phyloP scores from a whole-genome alignment of 2,888 invertebrate genomes.

The Zelleria hepariella region DNA sequence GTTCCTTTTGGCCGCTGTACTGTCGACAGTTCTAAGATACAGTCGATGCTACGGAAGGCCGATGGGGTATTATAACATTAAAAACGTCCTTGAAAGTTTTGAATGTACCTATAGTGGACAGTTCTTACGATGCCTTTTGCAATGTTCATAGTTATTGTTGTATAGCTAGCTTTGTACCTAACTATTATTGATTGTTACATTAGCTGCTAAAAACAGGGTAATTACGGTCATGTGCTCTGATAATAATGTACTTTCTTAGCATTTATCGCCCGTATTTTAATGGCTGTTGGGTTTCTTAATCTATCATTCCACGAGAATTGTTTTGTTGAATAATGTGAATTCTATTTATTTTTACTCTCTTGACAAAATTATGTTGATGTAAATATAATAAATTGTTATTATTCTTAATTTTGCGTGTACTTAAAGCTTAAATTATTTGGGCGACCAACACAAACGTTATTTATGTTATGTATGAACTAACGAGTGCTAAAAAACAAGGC shows the following conservation, averaged over 20 bases:
- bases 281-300: background rate
- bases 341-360: background rate
- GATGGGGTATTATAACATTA: background rate
- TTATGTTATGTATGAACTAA: background rate
- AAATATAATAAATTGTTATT: background rate
- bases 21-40: background rate
- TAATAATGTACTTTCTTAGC: background rate
- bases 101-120: too few species aligned
- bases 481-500: background rate
- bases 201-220: background rate
- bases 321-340: constrained; percentile 1
- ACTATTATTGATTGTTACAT: background rate
- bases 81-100: background rate
- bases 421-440: background rate
- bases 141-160: background rate
- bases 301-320: background rate
- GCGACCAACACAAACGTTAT: background rate
- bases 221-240: background rate
- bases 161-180: background rate
- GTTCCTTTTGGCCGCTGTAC: background rate
- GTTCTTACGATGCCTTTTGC: background rate
- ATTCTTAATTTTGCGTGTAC: background rate
- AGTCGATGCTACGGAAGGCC: too few species aligned
- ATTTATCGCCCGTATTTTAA: background rate
- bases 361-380: background rate